Base-by-base conservation (phyloP, 1,140 invertebrate genomes). In the Drosophila obscura region DNA sequence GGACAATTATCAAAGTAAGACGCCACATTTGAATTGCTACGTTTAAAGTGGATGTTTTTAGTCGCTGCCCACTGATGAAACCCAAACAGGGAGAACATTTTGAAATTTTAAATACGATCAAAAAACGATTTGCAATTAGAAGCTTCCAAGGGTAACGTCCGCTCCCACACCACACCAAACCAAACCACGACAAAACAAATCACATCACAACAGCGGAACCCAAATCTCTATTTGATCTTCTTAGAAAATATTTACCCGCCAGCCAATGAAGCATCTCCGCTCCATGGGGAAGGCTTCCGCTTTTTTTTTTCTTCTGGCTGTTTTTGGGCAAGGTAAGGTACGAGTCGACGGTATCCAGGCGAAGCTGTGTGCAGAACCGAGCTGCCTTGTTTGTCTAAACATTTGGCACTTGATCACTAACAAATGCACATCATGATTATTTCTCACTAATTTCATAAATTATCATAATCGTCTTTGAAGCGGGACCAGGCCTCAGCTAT, bases 371-470 rank as follows among this genome's bases (percentile, higher is more conserved):
- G 73, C 72, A 82, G 83, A 88, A 88, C 78, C 66, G 55, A 79
- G 73, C 48, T 56, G 53, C 56, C 68, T 31, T 80, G 43, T 88
- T 89, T 89, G 49, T 39, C 62, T 44, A 39, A 46, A 43, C 67
- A 77, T 74, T 88, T 88, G 64, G 51, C 83, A 88, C 80, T 49
- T 77, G 48, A 15, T n/a, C 56, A 74, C 83, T 88, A 88, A 88
- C 83, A 82, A 89, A 83, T 89, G 64, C 58, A 83, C 83, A 83
- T 83, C 83, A 83, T 88, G 83, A 88, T 89, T 89, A 88, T 83
- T 88, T 88, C 76, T 61, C 68, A 80, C 76, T 83, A 88, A 88
- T 89, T 88, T 68, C 82, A 80, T 77, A 80, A 77, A 83, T 88
- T 69, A 88, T 83, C 84, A 80, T 72, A 66, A 74, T 65, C 62